A percentile compares a stretch with the other conserved stretches of the same genome.
Conservation (phyloP, 2,797 vertebrate genomes). For the Hirundo rustica region DNA sequence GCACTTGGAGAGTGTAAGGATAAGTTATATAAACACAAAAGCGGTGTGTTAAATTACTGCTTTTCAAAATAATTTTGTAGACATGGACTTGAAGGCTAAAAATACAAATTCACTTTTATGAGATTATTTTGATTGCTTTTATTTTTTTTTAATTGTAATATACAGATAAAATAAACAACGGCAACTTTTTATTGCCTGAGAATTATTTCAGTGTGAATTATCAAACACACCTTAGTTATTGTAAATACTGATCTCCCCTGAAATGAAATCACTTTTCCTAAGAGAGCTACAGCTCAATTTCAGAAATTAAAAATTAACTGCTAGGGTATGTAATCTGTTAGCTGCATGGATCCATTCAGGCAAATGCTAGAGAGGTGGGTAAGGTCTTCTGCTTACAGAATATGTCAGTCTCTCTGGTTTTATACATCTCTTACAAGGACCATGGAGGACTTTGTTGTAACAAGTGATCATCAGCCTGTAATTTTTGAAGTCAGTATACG, state of each 20-base stretch:
- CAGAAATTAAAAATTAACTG: not conserved
- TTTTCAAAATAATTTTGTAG: not conserved
- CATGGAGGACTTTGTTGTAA: not conserved
- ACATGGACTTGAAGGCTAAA: not conserved
- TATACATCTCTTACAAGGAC: not conserved
- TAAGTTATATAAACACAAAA: not conserved
- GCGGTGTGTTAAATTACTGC: not conserved
- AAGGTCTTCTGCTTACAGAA: not conserved
- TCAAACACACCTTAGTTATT: not conserved
- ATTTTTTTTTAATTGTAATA: not conserved
- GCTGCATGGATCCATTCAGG: not conserved
- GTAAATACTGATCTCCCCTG: not conserved
- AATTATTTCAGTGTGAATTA: not conserved
- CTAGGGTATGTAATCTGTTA: not conserved
- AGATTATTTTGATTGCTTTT: not conserved
- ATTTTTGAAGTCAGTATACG: not conserved
- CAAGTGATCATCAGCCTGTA: not conserved
- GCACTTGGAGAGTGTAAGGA: not conserved
- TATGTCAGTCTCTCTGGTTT: not conserved
- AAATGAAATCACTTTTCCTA: not conserved
- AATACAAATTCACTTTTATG: not conserved
- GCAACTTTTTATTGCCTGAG: not conserved
- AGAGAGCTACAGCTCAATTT: not conserved
- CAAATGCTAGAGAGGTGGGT: not conserved
- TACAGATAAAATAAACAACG: not conserved